phyloP scores from a whole-genome alignment of 1,140 invertebrate genomes.

The Solenopsis fugax region DNA sequence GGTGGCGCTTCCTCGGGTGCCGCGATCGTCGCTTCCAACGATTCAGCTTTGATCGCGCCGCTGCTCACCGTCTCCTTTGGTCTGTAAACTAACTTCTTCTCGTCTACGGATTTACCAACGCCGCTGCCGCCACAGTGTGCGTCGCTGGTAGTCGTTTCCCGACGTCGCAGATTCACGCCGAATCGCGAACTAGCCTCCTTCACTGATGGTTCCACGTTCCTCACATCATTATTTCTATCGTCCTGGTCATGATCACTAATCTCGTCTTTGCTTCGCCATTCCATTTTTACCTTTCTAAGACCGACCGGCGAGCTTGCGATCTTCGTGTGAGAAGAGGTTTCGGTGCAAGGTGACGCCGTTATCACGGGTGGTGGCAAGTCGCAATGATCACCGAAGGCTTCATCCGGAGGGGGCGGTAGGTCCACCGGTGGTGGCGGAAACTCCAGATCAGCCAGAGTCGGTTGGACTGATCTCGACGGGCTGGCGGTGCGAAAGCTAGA shows the following conservation, averaged over 20 bases:
- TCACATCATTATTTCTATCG: conserved; percentile 87
- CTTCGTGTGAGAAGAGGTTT: conserved; percentile 65
- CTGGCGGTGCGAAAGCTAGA: conserved; percentile 87
- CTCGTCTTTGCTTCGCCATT: conserved; percentile 81
- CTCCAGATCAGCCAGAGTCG: conserved; percentile 92
- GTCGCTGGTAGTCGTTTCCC: conserved; percentile 85
- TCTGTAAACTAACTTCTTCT: conserved; percentile 78
- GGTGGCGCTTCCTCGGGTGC: conserved; percentile 78
- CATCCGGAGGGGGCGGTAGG: conserved; percentile 91
- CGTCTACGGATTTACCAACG: conserved; percentile 80
- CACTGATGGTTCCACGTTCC: conserved; percentile 89
- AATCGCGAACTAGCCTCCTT: conserved; percentile 91
- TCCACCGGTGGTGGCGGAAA: conserved; percentile 94
- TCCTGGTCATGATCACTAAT: conserved; percentile 81
- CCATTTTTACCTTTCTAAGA: conserved; percentile 83
- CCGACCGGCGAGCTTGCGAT: conserved; percentile 81
- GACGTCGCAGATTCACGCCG: conserved; percentile 90
- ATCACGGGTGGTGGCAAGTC: conserved; percentile 79
- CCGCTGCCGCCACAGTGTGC: conserved; percentile 83
- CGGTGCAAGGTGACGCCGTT: conserved; percentile 52
- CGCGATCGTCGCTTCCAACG: conserved; percentile 71
- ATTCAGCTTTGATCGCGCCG: conserved; percentile 23
- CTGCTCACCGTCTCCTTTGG: conserved; percentile 78
- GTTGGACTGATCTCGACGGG: conserved; percentile 88
- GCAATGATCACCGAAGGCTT: conserved; percentile 85